Conservation (phyloP, 37 sponge, comb jelly and placozoan genomes). For the Geodia barretti region DNA sequence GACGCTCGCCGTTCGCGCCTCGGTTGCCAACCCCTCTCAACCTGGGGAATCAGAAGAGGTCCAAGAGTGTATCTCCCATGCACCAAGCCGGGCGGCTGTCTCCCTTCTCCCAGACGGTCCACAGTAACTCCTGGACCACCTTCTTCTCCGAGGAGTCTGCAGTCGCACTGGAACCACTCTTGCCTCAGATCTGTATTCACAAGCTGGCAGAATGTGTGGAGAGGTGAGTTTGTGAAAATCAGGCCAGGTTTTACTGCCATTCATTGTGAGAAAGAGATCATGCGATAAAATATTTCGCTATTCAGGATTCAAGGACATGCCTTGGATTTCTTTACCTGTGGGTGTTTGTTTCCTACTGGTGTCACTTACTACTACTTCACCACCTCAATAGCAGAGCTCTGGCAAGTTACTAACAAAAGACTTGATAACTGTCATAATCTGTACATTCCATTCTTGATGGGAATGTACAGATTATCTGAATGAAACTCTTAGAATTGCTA, state of each 20-base stretch:
- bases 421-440: too few relatives aligned
- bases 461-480: too few relatives aligned
- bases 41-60: constrained; percentile 16
- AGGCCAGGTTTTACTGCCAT: too few relatives aligned
- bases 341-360: neutral
- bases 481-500: too few relatives aligned
- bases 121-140: constrained; percentile 72
- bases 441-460: too few relatives aligned
- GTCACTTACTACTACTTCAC: neutral
- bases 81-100: constrained; percentile 42
- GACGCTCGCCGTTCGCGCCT: constrained; percentile 39
- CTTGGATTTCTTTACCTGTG: neutral
- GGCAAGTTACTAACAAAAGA: neutral
- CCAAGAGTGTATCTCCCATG: constrained; percentile 69
- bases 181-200: constrained; percentile 68
- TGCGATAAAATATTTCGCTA: neutral
- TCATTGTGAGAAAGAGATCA: neutral
- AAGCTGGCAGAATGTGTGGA: constrained; percentile 1
- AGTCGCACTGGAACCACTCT: constrained; percentile 37
- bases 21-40: constrained; percentile 32
- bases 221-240: neutral
- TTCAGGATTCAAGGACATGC: too few relatives aligned
- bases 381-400: neutral
- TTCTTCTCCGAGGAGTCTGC: constrained; percentile 65
- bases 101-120: constrained; percentile 44